These are phyloP conservation scores for Epirrhoe alternata DNA, from an alignment of 2,888 invertebrate species.

Conservation along the genomic window DNA sequence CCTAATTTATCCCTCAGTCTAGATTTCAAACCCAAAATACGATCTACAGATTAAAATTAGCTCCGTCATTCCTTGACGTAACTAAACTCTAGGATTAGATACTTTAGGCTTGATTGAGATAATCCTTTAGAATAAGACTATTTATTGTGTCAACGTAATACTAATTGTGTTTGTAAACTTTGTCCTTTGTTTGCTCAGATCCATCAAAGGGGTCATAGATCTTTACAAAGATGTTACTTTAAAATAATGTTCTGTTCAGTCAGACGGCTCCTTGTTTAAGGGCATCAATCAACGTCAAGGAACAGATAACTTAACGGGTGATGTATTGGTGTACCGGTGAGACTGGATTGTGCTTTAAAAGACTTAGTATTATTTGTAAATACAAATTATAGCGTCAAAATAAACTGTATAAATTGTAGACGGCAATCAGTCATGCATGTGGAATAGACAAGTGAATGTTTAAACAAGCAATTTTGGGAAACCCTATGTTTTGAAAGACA, in stretches of 20 bases:
- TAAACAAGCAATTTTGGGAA: too few relatives aligned
- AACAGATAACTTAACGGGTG: conserved; percentile 61
- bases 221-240: conserved; percentile 37
- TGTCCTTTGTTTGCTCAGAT: conserved; percentile 12
- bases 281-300: conserved; percentile 64
- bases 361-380: not conserved
- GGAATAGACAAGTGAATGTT: too few relatives aligned
- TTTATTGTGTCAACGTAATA: conserved; percentile 6
- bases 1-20: not conserved
- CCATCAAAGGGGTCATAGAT: conserved; percentile 27
- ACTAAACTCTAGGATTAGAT: not conserved
- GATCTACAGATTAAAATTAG: not conserved
- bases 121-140: not conserved
- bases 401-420: too few relatives aligned
- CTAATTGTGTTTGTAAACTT: conserved; percentile 3
- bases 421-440: too few relatives aligned
- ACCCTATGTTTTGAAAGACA: too few relatives aligned
- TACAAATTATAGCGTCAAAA: not conserved
- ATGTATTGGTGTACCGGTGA: conserved; percentile 52
- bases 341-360: conserved; percentile 29
- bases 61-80: not conserved
- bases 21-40: not conserved
- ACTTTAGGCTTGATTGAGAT: not conserved
- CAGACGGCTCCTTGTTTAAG: conserved; percentile 52
- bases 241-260: conserved; percentile 35